phyloP scores from a whole-genome alignment of 2,797 vertebrate genomes.

The Myotis pilosus region DNA sequence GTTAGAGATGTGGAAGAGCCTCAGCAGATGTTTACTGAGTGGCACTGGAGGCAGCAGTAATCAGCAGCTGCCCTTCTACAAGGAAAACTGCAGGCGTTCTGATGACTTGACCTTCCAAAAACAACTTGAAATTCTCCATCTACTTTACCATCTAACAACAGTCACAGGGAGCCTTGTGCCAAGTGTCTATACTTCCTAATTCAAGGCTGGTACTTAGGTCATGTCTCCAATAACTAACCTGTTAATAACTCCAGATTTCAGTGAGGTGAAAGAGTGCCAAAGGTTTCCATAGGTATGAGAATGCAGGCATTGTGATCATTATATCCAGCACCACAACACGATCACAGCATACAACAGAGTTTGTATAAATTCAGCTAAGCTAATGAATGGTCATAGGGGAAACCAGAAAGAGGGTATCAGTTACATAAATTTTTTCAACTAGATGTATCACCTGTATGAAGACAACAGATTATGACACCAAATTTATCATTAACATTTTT shows the following conservation, averaged over 20 bases:
- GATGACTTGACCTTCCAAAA: not conserved
- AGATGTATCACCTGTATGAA: not conserved
- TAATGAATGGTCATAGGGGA: not conserved
- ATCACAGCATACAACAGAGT: not conserved
- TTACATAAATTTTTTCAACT: not conserved
- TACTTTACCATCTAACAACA: not conserved
- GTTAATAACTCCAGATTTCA: not conserved
- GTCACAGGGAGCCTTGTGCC: not conserved
- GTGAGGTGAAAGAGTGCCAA: not conserved
- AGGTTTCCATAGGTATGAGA: not conserved
- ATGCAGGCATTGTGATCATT: not conserved
- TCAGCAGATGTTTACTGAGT: not conserved
- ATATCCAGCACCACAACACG: not conserved
- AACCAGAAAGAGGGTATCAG: not conserved
- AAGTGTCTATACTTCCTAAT: not conserved
- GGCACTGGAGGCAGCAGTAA: not conserved
- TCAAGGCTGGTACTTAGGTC: not conserved
- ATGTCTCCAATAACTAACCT: not conserved
- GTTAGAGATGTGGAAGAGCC: not conserved
- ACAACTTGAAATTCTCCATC: not conserved
- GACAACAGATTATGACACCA: not conserved
- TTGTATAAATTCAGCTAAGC: not conserved
- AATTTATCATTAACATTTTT: slow-evolving; percentile 19
- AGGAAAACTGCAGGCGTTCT: not conserved
- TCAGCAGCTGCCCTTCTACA: not conserved